Base-by-base conservation (phyloP, 2,888 invertebrate genomes). In the Pasiphila rectangulata region DNA sequence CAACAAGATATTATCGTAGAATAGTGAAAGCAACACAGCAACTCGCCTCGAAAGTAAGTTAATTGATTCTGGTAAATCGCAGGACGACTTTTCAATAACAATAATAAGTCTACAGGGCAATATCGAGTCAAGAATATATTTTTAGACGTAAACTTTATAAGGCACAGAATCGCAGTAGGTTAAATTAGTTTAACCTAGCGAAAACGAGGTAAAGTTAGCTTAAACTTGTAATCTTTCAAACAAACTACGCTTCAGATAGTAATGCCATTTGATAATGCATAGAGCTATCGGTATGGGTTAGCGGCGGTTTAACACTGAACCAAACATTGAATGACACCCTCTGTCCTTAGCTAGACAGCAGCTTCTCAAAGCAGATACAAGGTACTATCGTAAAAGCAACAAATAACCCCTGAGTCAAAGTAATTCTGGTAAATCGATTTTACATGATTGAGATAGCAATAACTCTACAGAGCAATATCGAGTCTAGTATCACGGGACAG, bases 401-500 rank as follows among this genome's bases (percentile, higher is more conserved):
- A 27, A 27, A 27, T 6, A 6, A 12, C 12, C 4, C 7, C 13
- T 13, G 7, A 12, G 3, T 13, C 13, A 27, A 27, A 27, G 6
- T 25, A 25, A 25, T 6, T 6, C 9, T 12, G 9, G 13, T 7
- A 13, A 27, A 27, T 27, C 13, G 13, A 27, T 13, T 27, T 13
- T 4, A 7, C 27, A 2, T 27, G 13, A 13, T 13, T 3, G 27
- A 27, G 27, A 27, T 13, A 30, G 16, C 16, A 16, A 16, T 30
- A 30, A 30, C n/a, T 30, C 9, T 4, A 9, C 4, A 32, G 10
- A 17, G 4, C 6, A 19, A 17, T 17, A 29, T 30, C n/a, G 30
- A 30, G 13, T 13, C 7, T 13, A 25, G 25, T 29, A 29, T 38
- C 47, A 38, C 38, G 38, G 37, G 13, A 27, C 30, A 0, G 12